phyloP scores from a whole-genome alignment of 2,113 vertebrate genomes.

The Heliornis fulica region DNA sequence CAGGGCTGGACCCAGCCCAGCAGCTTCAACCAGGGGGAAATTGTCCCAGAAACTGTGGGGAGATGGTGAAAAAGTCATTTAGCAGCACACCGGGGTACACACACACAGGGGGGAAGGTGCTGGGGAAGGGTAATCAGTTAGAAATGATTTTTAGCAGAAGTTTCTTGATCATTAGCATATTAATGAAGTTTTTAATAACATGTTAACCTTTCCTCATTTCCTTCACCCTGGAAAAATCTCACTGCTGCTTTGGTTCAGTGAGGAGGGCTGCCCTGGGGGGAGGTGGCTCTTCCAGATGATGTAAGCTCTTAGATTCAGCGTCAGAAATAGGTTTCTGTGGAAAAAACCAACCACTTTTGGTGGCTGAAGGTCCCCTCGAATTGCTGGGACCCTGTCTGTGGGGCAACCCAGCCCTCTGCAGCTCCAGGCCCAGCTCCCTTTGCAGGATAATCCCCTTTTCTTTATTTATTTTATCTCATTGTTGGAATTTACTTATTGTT shows the following conservation, averaged over 20 bases:
- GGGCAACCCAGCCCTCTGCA: not conserved
- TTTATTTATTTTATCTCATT: not conserved
- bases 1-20: not conserved
- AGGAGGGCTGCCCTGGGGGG: not conserved
- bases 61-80: not conserved
- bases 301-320: not conserved
- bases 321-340: not conserved
- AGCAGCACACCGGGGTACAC: rapidly evolving
- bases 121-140: not conserved
- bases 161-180: not conserved
- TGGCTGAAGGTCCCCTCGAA: not conserved
- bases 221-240: not conserved
- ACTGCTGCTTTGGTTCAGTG: not conserved
- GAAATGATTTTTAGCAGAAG: not conserved
- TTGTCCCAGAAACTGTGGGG: rapidly evolving
- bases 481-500: not conserved
- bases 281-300: not conserved
- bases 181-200: constrained; percentile 20
- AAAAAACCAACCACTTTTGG: not conserved
- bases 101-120: not conserved
- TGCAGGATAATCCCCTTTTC: not conserved
- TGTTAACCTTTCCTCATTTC: not conserved
- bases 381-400: rapidly evolving
- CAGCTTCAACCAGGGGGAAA: not conserved
- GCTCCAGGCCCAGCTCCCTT: not conserved